Percentiles rank a stretch among this genome's conserved stretches.
phyloP scores from a whole-genome alignment of 2,888 invertebrate species.

The Orthosia gothica region DNA sequence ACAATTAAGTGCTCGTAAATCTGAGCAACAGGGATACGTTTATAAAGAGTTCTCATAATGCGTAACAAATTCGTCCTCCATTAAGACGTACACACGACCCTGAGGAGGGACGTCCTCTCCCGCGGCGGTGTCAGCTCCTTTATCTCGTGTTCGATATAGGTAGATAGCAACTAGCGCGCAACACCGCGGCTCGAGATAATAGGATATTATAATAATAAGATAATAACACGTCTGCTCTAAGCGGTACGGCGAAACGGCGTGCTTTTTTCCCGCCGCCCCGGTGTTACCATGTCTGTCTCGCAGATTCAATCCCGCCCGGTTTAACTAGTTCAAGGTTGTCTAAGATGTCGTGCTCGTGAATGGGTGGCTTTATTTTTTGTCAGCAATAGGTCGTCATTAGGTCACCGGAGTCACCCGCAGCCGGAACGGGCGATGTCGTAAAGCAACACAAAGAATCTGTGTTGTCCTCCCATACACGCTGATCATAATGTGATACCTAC shows the following conservation, averaged over 20 bases:
- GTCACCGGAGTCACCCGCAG: constrained; percentile 85
- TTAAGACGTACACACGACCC: constrained; percentile 33
- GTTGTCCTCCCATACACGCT: constrained; percentile 68
- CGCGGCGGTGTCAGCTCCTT: constrained; percentile 49
- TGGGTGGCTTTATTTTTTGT: constrained; percentile 87
- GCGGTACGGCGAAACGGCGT: constrained; percentile 82
- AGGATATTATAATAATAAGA: constrained; percentile 86
- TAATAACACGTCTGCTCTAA: constrained; percentile 89
- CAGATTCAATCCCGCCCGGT: constrained; percentile 84
- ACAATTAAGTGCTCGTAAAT: constrained; percentile 64
- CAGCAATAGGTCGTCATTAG: constrained; percentile 87
- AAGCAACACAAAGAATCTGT: constrained; percentile 80
- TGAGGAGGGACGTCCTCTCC: constrained; percentile 46
- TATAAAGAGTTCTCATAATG: constrained; percentile 51
- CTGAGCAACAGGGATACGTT: constrained; percentile 48
- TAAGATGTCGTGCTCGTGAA: constrained; percentile 81
- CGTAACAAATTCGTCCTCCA: constrained; percentile 47
- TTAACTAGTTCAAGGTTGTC: constrained; percentile 90
- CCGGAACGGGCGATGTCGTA: constrained; percentile 80
- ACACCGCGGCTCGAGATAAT: constrained; percentile 75
- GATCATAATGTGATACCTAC: constrained; percentile 67
- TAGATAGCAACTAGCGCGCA: constrained; percentile 55
- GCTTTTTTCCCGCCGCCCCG: constrained; percentile 78
- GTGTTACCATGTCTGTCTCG: constrained; percentile 83
- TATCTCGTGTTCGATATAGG: constrained; percentile 49